Evolutionary conservation across 2,888 invertebrate species (phyloP), one percentile per base, ranked within the genome.

Genomic region (Gari tellinella): DNA sequence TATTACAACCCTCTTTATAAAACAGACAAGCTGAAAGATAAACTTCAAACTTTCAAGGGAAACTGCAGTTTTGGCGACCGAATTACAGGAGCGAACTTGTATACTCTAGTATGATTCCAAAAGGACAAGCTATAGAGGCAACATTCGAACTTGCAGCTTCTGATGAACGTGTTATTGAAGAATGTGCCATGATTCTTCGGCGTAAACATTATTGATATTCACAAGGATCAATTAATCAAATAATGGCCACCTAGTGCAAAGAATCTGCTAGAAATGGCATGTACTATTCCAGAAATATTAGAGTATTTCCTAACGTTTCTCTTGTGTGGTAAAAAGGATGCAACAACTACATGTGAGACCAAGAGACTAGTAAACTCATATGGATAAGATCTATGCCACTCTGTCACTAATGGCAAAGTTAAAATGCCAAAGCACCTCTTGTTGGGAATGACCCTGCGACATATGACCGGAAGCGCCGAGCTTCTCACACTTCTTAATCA

Each of bases 401-500:
- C 64, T 10, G 60, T 58, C 10, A 67, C 58, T 19, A 53, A 73
- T 43, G 76, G 76, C 0, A 25, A 62, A 41, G 73, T 70, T 63
- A 25, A 37, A 21, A 61, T 79, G 63, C 70, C 73, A 12, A 67
- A 73, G 46, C 63, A 70, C 40, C 37, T 74, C 23, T 21, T 52
- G 4, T 45, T 77, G 7, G 51, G 61, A 56, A 81, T 72, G 72
- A 55, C 72, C 8, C 12, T 78, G 2, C 31, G 74, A 17, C 73
- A 78, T 63, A 23, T 68, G 0, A 78, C 78, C 10, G 81, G 81
- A 0, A 81, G 43, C 68, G 60, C 75, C 23, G 72, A 78, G 49
- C 17, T 78, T n/a, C 41, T 73, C 10, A 76, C 69, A 1, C 31
- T 74, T 21, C 55, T 81, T 0, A 74, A 75, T 51, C 49, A 64